These are phyloP conservation scores for Ctenoplectra terminalis DNA, from an alignment of 1,140 invertebrate genomes.

Conservation along the genomic window DNA sequence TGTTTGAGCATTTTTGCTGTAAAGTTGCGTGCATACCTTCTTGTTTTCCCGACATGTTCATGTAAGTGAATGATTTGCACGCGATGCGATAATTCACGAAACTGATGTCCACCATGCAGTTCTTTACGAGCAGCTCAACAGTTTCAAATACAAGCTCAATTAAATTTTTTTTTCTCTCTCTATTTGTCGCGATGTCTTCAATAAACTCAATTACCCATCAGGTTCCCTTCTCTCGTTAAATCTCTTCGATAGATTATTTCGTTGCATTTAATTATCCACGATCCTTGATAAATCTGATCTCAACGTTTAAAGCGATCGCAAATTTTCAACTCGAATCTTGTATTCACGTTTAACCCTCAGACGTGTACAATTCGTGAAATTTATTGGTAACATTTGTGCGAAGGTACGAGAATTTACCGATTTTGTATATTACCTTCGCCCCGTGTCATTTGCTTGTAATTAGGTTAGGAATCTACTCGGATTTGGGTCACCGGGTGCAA, in stretches of 20 bases:
- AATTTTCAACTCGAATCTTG: background rate
- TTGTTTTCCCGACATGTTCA: background rate
- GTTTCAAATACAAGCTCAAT: background rate
- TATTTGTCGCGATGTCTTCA: background rate
- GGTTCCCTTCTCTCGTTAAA: slow-evolving; percentile 45
- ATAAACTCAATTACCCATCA: slow-evolving; percentile 26
- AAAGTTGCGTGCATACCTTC: slow-evolving; percentile 1
- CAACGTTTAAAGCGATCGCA: background rate
- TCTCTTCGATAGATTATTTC: slow-evolving; percentile 10
- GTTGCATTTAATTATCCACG: background rate
- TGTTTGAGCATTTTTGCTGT: slow-evolving; percentile 17
- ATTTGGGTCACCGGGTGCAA: background rate
- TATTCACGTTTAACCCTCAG: background rate
- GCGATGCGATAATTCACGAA: slow-evolving; percentile 8
- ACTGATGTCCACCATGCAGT: slow-evolving; percentile 38
- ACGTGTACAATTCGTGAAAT: background rate
- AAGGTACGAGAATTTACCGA: background rate
- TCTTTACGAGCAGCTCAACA: slow-evolving; percentile 12
- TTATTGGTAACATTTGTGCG: background rate
- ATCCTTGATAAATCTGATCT: background rate
- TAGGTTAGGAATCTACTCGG: background rate
- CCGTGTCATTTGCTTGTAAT: background rate
- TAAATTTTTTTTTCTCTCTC: background rate
- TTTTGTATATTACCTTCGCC: background rate
- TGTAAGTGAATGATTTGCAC: slow-evolving; percentile 5